phyloP scores from a whole-genome alignment of 2,888 invertebrate genomes.

The Brachyptera risi region DNA sequence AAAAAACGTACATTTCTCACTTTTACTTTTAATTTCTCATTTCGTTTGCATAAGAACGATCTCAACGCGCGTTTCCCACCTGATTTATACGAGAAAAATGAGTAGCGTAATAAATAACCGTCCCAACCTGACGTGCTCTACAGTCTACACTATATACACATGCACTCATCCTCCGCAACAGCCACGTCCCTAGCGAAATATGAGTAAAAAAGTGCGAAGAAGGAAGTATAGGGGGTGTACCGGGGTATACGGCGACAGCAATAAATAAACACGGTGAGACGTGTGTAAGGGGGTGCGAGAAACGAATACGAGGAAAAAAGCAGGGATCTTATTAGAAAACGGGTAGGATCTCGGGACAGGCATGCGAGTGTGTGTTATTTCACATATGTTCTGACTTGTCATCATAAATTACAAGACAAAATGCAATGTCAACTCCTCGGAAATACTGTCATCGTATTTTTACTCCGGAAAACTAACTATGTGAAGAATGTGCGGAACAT shows the following conservation, averaged over 20 bases:
- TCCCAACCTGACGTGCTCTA: constrained; percentile 7
- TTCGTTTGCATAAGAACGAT: not conserved
- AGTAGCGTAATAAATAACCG: constrained; percentile 13
- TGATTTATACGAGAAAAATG: not conserved
- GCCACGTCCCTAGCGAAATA: constrained; percentile 40
- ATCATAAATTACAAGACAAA: constrained; percentile 18
- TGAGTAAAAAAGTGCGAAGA: constrained; percentile 43
- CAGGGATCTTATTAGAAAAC: constrained; percentile 17
- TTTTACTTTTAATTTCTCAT: constrained; percentile 2
- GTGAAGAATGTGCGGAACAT: no score
- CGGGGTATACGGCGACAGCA: constrained; percentile 26
- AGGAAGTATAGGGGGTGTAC: constrained; percentile 27
- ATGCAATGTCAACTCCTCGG: constrained; percentile 17
- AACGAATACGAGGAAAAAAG: constrained; percentile 13
- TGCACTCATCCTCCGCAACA: constrained; percentile 9
- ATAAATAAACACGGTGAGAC: constrained; percentile 29
- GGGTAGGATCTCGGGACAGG: not conserved
- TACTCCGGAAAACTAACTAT: not conserved
- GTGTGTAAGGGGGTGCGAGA: constrained; percentile 20
- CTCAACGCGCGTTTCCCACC: not conserved
- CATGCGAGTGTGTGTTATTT: constrained; percentile 14
- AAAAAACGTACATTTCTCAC: no score
- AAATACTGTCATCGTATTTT: not conserved
- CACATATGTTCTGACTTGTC: constrained; percentile 4
- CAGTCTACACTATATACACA: not conserved